Base-by-base conservation (phyloP, 2,888 invertebrate species). In the Tromatobia lineatoria region DNA sequence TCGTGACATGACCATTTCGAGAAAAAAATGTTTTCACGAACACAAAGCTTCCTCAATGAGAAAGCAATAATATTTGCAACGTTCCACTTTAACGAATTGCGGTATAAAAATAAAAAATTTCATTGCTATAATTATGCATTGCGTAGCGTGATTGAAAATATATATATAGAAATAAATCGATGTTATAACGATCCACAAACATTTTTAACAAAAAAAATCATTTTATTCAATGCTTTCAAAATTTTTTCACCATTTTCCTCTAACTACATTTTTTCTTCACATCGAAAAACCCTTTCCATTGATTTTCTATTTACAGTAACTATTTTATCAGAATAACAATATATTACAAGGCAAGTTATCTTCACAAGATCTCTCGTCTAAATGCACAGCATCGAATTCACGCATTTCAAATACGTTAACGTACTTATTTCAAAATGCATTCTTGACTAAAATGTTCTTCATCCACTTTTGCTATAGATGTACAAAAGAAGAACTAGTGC, bases 401-500 rank as follows among this genome's bases (percentile, higher is more conserved):
- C 57, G 25, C 25, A 13, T 57, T 25, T 70, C 52, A 7, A 11
- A 29, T n/a, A 29, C 69, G 18, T 69, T 18, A 15, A n/a, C 18
- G n/a, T 50, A 54, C 20, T 54, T 18, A 54, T 20, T 11, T 3
- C 57, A 6, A 57, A 20, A 29, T 18, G 45, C 45, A 45, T 15
- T 45, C 3, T 45, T 45, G 15, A 15, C 15, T 45, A 45, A 15
- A 15, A 45, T 4, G 3, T 15, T 15, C 3, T 45, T 15, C 45
- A 0, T 45, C 45, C 2, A 8, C 54, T 20, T 3, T n/a, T 38
- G 18, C 73, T 73, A 29, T 59, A 59, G 45, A 73, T 73, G 23
- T 71, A 64, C 45, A 82, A 20, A 4, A 82, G n/a, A 1, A 82
- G n/a, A n/a, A 64, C 2, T 2, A 59, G 7, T 11, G 64, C 6